phyloP scores from a whole-genome alignment of 2,113 vertebrate genomes.

The Aplodontia rufa region DNA sequence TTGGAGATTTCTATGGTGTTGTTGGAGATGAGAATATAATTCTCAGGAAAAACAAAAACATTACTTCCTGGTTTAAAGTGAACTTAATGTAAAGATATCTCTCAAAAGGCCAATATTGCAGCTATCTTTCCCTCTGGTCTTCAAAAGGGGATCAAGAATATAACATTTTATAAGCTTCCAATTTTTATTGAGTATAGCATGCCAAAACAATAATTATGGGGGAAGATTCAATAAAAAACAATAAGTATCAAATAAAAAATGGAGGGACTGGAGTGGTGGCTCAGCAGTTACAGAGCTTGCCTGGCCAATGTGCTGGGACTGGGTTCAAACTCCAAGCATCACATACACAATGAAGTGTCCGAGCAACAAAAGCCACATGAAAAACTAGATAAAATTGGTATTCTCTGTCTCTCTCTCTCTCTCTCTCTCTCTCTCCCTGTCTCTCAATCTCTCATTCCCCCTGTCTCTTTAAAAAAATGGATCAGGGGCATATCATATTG shows the following conservation, averaged over 20 bases:
- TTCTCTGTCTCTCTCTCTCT: no score
- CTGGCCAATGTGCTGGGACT: no score
- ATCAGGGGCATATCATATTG: no score
- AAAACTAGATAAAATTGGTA: no score
- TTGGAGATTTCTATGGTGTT: background rate
- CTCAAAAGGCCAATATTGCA: background rate
- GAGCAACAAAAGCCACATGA: no score
- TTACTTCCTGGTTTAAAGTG: constrained; percentile 4
- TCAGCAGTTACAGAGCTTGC: no score
- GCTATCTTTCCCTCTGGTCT: background rate
- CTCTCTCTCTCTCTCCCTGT: no score
- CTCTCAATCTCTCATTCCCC: no score
- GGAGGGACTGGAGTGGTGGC: no score
- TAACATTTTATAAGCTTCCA: background rate
- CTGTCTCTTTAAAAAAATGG: background rate
- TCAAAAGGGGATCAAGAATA: background rate
- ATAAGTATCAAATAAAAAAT: background rate
- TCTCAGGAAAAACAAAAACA: background rate
- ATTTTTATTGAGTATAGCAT: background rate
- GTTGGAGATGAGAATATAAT: constrained; percentile 2
- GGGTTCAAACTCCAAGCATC: no score
- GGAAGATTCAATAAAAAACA: background rate
- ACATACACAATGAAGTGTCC: no score
- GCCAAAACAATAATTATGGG: background rate
- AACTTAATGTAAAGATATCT: background rate